Percentiles rank a stretch among this genome's conserved stretches.
Conservation (phyloP, 2,797 vertebrate species). For the Benthosema pterotum region DNA sequence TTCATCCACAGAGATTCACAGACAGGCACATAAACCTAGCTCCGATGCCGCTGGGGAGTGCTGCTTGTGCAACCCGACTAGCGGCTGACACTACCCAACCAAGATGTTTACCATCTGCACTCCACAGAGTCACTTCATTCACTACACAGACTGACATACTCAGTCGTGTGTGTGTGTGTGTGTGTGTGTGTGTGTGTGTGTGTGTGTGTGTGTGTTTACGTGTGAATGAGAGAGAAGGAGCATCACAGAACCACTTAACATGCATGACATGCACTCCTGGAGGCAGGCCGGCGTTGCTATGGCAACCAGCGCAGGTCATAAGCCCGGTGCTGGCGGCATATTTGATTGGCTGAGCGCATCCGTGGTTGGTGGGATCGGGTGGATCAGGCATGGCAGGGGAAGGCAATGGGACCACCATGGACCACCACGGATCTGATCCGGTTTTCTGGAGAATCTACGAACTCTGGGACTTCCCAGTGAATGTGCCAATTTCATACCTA, state of each 20-base stretch:
- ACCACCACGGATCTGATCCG: too few relatives aligned
- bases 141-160: neutral
- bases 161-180: neutral
- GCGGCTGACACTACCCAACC: constrained; percentile 28
- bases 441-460: too few relatives aligned
- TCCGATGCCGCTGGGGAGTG: constrained; percentile 6
- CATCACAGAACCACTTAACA: constrained; percentile 90
- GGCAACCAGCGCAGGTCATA: constrained; percentile 91
- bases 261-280: constrained; percentile 95
- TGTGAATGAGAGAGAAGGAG: constrained; percentile 53
- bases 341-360: constrained; percentile 92
- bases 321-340: constrained; percentile 80
- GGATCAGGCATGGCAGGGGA: too few relatives aligned
- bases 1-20: constrained; percentile 6
- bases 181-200: constrained; percentile 5
- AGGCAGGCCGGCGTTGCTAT: constrained; percentile 83
- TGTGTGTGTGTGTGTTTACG: constrained; percentile 8
- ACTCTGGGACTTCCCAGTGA: neutral
- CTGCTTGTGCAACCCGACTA: constrained; percentile 15
- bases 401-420: too few relatives aligned
- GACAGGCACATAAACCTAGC: constrained; percentile 1
- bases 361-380: constrained; percentile 50
- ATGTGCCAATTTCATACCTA: neutral
- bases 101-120: constrained; percentile 32
- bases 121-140: constrained; percentile 32